Conservation (phyloP, 2,113 vertebrate species). For the Tachysurus fulvidraco region DNA sequence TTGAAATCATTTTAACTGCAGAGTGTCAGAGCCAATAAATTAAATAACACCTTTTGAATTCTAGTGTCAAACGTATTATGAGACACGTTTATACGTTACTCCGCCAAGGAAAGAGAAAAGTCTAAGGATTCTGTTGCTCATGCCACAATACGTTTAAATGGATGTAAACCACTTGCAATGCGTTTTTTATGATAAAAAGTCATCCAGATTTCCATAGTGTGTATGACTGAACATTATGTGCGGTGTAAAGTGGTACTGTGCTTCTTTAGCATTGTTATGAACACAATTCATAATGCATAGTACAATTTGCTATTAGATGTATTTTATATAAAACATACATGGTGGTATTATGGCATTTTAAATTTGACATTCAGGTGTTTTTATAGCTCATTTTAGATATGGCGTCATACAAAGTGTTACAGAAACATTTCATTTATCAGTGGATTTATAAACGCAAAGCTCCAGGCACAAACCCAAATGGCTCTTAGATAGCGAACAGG, state of each 20-base stretch:
- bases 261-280: neutral
- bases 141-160: neutral
- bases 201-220: neutral
- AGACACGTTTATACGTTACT: neutral
- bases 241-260: neutral
- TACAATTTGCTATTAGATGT: neutral
- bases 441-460: slow-evolving; percentile 62
- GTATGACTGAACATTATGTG: neutral
- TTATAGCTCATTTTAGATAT: neutral
- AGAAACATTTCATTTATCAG: slow-evolving; percentile 67
- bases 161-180: neutral
- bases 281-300: neutral
- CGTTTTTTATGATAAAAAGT: neutral
- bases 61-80: neutral
- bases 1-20: neutral
- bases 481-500: slow-evolving; percentile 69
- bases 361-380: neutral
- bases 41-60: neutral
- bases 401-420: neutral
- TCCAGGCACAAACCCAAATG: slow-evolving; percentile 59
- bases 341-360: neutral
- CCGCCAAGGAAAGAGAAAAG: neutral
- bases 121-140: neutral
- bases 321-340: neutral
- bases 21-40: neutral